Conservation (phyloP, 2,113 vertebrate species). For the Hipposideros armiger region DNA sequence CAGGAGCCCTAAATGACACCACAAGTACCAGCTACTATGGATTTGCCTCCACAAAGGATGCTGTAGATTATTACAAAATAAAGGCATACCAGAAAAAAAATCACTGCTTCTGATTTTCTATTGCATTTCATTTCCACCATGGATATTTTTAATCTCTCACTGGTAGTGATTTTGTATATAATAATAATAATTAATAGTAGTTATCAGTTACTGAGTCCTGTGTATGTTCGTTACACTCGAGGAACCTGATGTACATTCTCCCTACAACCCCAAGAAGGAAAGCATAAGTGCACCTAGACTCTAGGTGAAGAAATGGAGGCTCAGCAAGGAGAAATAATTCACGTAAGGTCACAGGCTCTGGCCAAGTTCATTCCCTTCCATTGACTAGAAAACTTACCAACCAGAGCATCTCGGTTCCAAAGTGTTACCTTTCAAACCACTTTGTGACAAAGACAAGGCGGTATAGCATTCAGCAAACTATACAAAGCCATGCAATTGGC, state of each 20-base stretch:
- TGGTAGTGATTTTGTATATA: not conserved
- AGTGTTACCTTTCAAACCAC: not conserved
- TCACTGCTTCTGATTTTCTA: not conserved
- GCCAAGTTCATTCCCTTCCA: constrained; percentile 27
- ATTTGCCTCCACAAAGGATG: not conserved
- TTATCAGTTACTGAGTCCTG: not conserved
- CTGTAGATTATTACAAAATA: not conserved
- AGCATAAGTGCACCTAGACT: not conserved
- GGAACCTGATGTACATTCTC: not conserved
- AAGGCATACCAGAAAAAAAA: constrained; percentile 10
- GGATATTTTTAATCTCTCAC: not conserved
- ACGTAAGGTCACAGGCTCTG: not conserved
- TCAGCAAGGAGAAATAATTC: not conserved
- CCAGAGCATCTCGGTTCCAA: not conserved
- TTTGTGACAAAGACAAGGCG: not conserved
- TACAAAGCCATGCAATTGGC: not conserved
- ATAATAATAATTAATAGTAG: not conserved
- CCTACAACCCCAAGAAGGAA: not conserved
- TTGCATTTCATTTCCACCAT: not conserved
- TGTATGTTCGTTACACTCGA: too few relatives aligned
- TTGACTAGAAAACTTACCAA: constrained; percentile 2
- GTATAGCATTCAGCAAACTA: not conserved
- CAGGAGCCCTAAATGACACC: not conserved
- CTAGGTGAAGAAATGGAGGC: not conserved
- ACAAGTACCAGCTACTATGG: not conserved